phyloP scores from a whole-genome alignment of 2,113 vertebrate genomes.

The Chionomys nivalis region DNA sequence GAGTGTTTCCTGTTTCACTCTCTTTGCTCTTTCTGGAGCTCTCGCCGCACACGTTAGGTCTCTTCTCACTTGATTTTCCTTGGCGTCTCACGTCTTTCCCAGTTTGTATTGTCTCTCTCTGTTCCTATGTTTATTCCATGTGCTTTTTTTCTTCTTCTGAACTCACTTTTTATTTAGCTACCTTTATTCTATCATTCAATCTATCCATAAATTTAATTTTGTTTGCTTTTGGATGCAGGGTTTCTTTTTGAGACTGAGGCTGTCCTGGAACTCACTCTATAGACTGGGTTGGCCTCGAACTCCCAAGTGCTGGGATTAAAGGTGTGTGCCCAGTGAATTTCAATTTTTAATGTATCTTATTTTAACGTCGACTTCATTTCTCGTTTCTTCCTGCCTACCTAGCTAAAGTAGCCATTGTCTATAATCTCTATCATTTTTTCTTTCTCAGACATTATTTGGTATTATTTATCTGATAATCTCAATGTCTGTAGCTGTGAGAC shows the following conservation, averaged over 20 bases:
- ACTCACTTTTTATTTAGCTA: background rate
- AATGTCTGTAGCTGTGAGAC: background rate
- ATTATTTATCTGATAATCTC: background rate
- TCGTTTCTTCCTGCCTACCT: background rate
- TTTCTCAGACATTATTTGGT: background rate
- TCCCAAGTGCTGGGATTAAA: background rate
- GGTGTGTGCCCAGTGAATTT: background rate
- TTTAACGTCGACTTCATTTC: background rate
- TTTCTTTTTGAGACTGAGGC: background rate
- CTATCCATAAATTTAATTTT: background rate
- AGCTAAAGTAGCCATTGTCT: background rate
- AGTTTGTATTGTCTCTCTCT: background rate
- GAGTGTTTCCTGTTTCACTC: background rate
- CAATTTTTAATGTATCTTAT: background rate
- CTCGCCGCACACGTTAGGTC: background rate
- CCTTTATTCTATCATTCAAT: background rate
- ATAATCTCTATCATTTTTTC: background rate
- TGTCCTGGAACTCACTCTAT: background rate
- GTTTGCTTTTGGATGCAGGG: background rate
- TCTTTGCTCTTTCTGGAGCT: background rate
- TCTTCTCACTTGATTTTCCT: background rate
- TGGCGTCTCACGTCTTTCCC: too few species aligned
- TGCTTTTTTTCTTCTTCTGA: background rate
- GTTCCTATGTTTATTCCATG: background rate
- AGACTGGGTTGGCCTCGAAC: background rate